Conservation (phyloP, 1,140 invertebrate species). For the Lucilia sericata region DNA sequence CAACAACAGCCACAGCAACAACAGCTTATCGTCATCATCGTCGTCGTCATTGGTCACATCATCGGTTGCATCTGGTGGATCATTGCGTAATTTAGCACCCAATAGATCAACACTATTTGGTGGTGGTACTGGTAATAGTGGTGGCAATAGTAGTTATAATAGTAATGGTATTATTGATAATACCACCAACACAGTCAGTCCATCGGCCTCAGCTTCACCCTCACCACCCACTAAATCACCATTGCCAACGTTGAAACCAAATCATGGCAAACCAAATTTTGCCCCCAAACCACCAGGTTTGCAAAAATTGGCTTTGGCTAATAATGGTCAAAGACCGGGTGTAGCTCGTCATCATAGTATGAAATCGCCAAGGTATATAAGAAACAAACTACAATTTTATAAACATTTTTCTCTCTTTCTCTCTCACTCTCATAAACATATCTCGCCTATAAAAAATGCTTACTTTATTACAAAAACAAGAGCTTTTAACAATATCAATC, state of each 20-base stretch:
- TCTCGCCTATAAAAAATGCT: not conserved
- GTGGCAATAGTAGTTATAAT: slow-evolving; percentile 41
- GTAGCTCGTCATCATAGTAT: slow-evolving; percentile 67
- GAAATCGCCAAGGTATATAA: slow-evolving; percentile 66
- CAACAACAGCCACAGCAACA: slow-evolving; percentile 34
- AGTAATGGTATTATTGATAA: slow-evolving; percentile 47
- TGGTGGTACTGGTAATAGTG: slow-evolving; percentile 42
- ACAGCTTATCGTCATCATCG: slow-evolving; percentile 38
- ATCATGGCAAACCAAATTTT: slow-evolving; percentile 67
- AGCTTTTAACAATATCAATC: not conserved
- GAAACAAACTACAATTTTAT: slow-evolving; percentile 17
- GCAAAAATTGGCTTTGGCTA: slow-evolving; percentile 61
- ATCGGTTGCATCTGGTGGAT: slow-evolving; percentile 50
- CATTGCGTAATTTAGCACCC: slow-evolving; percentile 53
- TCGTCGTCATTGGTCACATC: slow-evolving; percentile 51
- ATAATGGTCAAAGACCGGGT: slow-evolving; percentile 59
- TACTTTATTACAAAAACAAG: no score
- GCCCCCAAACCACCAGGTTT: slow-evolving; percentile 66
- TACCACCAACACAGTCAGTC: slow-evolving; percentile 29
- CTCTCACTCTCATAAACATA: not conserved
- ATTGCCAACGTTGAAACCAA: slow-evolving; percentile 56
- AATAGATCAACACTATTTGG: slow-evolving; percentile 65
- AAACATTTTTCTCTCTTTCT: not conserved
- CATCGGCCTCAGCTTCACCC: slow-evolving; percentile 46
- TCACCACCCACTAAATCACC: slow-evolving; percentile 50